phyloP scores from a whole-genome alignment of 2,888 invertebrate species.

The Cheiracanthium punctorium region DNA sequence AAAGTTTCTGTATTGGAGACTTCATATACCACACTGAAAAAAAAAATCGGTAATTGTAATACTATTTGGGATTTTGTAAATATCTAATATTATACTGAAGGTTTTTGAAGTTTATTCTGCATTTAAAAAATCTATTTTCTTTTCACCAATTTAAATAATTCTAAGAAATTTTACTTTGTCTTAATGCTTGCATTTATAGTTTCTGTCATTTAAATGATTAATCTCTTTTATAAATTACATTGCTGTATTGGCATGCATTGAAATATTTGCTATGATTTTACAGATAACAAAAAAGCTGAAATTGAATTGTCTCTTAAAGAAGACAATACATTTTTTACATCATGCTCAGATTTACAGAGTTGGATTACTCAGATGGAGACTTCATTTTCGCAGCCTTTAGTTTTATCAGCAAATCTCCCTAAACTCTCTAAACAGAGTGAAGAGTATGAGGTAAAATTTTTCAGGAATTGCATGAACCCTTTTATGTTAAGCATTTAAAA shows the following conservation, averaged over 20 bases:
- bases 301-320: constrained; percentile 89
- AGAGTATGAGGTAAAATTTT: constrained; percentile 84
- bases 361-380: constrained; percentile 90
- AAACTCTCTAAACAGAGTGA: constrained; percentile 90
- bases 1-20: constrained; percentile 89
- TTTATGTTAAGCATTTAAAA: too few relatives aligned
- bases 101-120: too few relatives aligned
- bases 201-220: too few relatives aligned
- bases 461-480: too few relatives aligned
- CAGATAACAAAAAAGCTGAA: constrained; percentile 83
- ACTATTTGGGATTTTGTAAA: too few relatives aligned
- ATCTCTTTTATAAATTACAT: too few relatives aligned
- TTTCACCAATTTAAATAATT: too few relatives aligned
- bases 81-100: too few relatives aligned
- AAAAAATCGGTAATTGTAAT: constrained; percentile 77
- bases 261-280: not conserved
- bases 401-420: constrained; percentile 89
- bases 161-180: too few relatives aligned
- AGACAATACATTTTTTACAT: constrained; percentile 91
- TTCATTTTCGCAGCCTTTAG: constrained; percentile 84
- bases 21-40: constrained; percentile 89
- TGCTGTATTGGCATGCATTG: too few relatives aligned
- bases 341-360: constrained; percentile 89
- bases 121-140: too few relatives aligned
- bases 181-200: too few relatives aligned